These are phyloP conservation scores for Hippocampus comes DNA, from an alignment of 2,113 vertebrate genomes.

Conservation along the genomic window DNA sequence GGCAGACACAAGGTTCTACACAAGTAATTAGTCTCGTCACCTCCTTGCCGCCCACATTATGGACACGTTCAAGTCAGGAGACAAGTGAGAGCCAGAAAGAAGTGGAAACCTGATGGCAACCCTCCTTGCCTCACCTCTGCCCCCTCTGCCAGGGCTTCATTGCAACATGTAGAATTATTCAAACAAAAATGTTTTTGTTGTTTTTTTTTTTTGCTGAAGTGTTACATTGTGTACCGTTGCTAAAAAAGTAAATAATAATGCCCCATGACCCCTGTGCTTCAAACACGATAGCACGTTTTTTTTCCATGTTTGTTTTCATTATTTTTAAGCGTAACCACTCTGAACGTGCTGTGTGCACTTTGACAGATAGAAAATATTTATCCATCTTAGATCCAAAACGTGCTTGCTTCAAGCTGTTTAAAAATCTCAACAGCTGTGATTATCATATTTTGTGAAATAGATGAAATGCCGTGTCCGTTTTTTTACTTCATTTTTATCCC, in stretches of 20 bases:
- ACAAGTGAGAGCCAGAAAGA: slow-evolving; percentile 13
- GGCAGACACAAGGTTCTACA: slow-evolving; percentile 37
- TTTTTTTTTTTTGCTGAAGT: not conserved
- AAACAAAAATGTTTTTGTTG: not conserved
- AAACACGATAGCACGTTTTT: not conserved
- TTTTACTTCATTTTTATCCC: not conserved
- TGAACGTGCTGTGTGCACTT: not conserved
- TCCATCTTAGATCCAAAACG: too few relatives aligned
- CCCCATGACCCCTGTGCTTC: too few relatives aligned
- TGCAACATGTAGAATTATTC: slow-evolving; percentile 15
- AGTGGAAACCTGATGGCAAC: slow-evolving; percentile 48
- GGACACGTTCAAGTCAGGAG: slow-evolving; percentile 44
- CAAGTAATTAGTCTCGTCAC: slow-evolving; percentile 55
- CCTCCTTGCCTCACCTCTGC: slow-evolving; percentile 55
- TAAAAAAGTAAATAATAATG: too few relatives aligned
- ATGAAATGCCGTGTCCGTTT: not conserved
- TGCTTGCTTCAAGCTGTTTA: too few relatives aligned
- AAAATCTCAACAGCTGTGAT: not conserved
- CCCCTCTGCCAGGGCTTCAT: slow-evolving; percentile 20
- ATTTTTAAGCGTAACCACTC: too few relatives aligned
- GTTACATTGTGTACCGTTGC: too few relatives aligned
- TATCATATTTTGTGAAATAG: not conserved
- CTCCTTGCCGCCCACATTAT: slow-evolving; percentile 40
- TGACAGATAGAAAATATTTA: not conserved
- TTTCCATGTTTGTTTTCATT: too few relatives aligned